phyloP scores from a whole-genome alignment of 2,888 invertebrate species.

The Ochropacha duplaris region DNA sequence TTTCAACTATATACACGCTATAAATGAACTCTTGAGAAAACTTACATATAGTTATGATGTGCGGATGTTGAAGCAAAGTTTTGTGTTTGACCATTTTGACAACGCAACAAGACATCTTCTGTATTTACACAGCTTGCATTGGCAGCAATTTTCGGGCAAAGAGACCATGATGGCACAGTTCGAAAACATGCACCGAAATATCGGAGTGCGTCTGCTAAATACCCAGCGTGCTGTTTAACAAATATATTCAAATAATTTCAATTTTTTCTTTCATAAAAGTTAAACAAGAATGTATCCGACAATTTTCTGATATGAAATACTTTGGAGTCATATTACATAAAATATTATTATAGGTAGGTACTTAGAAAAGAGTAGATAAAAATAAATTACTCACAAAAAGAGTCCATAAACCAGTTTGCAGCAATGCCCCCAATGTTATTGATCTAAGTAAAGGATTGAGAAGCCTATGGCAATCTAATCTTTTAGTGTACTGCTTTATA shows the following conservation, averaged over 20 bases:
- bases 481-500: conserved; percentile 62
- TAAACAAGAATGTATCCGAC: no score
- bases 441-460: conserved; percentile 63
- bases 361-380: not conserved
- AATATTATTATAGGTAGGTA: no score
- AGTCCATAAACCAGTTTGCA: conserved; percentile 53
- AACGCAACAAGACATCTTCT: conserved; percentile 39
- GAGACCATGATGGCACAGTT: conserved; percentile 44
- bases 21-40: conserved; percentile 6
- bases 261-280: no score
- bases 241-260: not conserved
- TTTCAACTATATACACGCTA: not conserved
- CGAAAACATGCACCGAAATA: conserved; percentile 43
- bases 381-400: conserved; percentile 55
- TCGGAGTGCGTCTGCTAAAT: conserved; percentile 50
- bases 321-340: no score
- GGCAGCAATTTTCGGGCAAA: conserved; percentile 26
- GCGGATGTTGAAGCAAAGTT: conserved; percentile 46
- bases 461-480: conserved; percentile 42
- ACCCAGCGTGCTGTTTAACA: conserved; percentile 44
- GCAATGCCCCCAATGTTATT: conserved; percentile 49
- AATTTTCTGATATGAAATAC: no score
- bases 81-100: conserved; percentile 28
- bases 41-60: conserved; percentile 56
- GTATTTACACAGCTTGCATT: conserved; percentile 38